Evolutionary conservation across 2,113 vertebrate species (phyloP).

Genomic region (Psammodynastes pulverulentus): DNA sequence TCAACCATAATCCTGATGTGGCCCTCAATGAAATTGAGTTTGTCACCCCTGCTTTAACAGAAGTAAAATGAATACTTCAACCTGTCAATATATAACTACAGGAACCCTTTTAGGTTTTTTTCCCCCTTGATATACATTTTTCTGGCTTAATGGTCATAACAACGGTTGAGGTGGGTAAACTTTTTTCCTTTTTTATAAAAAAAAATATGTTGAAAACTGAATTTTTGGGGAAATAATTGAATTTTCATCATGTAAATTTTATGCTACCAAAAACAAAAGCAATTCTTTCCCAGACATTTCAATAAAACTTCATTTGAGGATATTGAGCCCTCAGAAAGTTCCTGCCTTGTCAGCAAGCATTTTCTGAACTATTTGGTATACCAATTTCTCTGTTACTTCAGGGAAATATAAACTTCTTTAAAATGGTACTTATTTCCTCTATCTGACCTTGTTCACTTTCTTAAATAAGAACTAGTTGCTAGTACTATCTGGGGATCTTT

Average conservation of each 20-base stretch:
- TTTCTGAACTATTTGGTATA: not conserved
- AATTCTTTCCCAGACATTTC: not conserved
- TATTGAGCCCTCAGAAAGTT: not conserved
- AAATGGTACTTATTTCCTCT: not conserved
- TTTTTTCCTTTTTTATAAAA: not conserved
- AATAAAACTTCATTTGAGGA: not conserved
- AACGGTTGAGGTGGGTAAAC: not conserved
- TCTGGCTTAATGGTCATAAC: not conserved
- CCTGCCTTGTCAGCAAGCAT: not conserved
- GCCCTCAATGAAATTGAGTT: no score
- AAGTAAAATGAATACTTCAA: not conserved
- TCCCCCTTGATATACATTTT: not conserved
- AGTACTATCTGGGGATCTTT: not conserved
- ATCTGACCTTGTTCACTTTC: not conserved
- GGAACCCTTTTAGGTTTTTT: not conserved
- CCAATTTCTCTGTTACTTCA: not conserved
- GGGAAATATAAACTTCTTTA: not conserved
- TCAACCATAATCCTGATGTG: no score
- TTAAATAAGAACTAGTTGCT: not conserved
- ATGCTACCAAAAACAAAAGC: not conserved
- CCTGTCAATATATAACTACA: not conserved
- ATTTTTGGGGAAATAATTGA: not conserved
- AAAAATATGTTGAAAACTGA: not conserved
- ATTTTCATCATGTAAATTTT: not conserved
- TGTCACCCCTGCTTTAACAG: not conserved